Evolutionary conservation across 2,888 invertebrate species (phyloP).

Genomic region (Melangyna quadrimaculata): DNA sequence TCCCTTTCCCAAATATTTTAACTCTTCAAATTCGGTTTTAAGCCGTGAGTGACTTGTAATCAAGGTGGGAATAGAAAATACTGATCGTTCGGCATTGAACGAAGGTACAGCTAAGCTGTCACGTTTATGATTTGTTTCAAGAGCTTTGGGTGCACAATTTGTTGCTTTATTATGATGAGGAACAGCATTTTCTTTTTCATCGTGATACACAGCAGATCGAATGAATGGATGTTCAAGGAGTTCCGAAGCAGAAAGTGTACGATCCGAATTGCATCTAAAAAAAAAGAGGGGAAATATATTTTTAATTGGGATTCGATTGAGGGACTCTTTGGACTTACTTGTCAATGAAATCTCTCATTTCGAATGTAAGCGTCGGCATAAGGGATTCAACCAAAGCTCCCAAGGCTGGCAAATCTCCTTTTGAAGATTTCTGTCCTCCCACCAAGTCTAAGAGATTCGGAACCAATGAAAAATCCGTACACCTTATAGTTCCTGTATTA

Average conservation of each 20-base stretch:
- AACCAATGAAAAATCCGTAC: conserved; percentile 79
- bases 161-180: conserved; percentile 39
- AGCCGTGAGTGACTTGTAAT: conserved; percentile 84
- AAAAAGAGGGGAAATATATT: neutral
- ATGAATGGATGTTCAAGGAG: conserved; percentile 90
- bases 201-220: conserved; percentile 81
- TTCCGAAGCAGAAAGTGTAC: conserved; percentile 88
- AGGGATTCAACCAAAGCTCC: conserved; percentile 79
- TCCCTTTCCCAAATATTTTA: conserved; percentile 94
- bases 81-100: conserved; percentile 62
- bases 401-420: conserved; percentile 80
- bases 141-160: conserved; percentile 39
- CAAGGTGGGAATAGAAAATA: conserved; percentile 76
- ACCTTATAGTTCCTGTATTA: conserved; percentile 82
- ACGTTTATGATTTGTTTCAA: conserved; percentile 76
- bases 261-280: conserved; percentile 79
- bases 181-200: conserved; percentile 72
- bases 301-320: neutral
- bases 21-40: conserved; percentile 89
- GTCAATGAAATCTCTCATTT: conserved; percentile 80
- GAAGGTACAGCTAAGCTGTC: conserved; percentile 48
- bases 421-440: conserved; percentile 76
- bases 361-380: conserved; percentile 78
- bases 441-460: conserved; percentile 78
- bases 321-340: conserved; percentile 74